A percentile compares a stretch with the other conserved stretches of the same genome.
Conservation (phyloP, 2,888 invertebrate genomes). For the Drosophila infuscata region DNA sequence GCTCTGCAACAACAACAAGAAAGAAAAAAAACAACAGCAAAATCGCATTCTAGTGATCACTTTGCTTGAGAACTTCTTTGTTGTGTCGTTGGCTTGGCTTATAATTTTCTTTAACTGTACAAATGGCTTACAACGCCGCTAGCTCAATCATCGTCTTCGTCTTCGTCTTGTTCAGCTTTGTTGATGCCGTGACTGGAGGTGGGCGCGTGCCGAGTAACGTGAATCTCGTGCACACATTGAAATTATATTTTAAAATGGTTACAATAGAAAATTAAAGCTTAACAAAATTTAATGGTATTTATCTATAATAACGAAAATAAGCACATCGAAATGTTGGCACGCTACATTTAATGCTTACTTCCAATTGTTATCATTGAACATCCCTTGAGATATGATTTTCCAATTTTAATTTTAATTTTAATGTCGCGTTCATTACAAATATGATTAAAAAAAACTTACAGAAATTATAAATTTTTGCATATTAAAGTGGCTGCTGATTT, state of each 20-base stretch:
- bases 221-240: neutral
- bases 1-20: slow-evolving; percentile 9
- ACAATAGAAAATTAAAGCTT: neutral
- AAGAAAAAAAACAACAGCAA: neutral
- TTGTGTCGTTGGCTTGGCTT: slow-evolving; percentile 48
- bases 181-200: neutral
- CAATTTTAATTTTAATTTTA: neutral
- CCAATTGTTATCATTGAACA: neutral
- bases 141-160: slow-evolving; percentile 15
- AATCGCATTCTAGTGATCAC: slow-evolving; percentile 29
- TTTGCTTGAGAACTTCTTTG: slow-evolving; percentile 49
- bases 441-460: neutral
- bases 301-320: neutral
- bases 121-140: slow-evolving; percentile 49
- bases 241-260: neutral
- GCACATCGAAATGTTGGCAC: neutral
- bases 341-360: neutral
- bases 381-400: neutral
- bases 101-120: slow-evolving; percentile 71
- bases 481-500: neutral
- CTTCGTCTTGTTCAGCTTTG: slow-evolving; percentile 7
- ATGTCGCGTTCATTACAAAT: neutral
- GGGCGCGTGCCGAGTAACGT: slow-evolving; percentile 17
- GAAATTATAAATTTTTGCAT: neutral
- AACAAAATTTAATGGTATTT: neutral